phyloP scores from a whole-genome alignment of 2,113 vertebrate species.

The Spea bombifrons region DNA sequence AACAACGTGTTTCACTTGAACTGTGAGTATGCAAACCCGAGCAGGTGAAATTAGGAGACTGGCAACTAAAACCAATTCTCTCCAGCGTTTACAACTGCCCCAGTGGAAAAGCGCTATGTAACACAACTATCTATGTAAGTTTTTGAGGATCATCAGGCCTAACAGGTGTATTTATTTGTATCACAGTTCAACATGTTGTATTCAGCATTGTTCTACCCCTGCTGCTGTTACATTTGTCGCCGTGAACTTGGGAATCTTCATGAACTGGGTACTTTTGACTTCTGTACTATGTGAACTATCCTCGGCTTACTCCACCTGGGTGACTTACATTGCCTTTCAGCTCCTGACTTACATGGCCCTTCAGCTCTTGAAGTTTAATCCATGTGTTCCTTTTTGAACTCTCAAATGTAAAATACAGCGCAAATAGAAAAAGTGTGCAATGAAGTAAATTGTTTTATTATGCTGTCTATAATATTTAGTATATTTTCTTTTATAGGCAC shows the following conservation, averaged over 20 bases:
- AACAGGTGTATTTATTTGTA: no score
- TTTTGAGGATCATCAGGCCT: no score
- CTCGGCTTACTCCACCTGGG: not conserved
- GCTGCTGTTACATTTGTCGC: not conserved
- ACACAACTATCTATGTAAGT: no score
- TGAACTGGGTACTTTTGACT: not conserved
- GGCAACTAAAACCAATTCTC: no score
- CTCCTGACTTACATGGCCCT: not conserved
- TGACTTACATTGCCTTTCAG: not conserved
- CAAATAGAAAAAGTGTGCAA: no score
- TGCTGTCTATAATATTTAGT: slow-evolving; percentile 47
- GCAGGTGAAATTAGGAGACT: no score
- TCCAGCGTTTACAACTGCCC: no score
- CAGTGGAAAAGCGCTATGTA: no score
- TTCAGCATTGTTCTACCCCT: not conserved
- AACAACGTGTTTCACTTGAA: no score
- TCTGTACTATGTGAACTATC: not conserved
- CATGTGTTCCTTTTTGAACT: not conserved
- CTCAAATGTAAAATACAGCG: not conserved
- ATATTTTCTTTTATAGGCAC: slow-evolving; percentile 76
- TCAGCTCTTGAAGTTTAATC: not conserved
- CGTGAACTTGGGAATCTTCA: not conserved
- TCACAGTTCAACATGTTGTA: not conserved
- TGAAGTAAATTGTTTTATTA: not conserved
- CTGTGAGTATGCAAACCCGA: no score